A percentile compares a stretch with the other conserved stretches of the same genome.
Conservation (phyloP, 2,797 vertebrate species). For the Neostethus bicornis region DNA sequence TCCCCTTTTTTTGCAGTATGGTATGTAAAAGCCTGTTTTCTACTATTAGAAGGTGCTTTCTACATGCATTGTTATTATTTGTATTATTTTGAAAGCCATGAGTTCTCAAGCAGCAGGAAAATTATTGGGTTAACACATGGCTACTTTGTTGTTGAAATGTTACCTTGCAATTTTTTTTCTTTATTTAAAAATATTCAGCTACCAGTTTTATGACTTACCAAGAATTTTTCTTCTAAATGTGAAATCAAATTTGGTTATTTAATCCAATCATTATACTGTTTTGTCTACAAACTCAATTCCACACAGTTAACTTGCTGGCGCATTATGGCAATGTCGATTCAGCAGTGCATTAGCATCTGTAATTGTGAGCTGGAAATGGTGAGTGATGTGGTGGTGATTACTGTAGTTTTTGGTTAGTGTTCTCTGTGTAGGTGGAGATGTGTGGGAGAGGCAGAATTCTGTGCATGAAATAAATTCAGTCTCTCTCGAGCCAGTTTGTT, state of each 20-base stretch:
- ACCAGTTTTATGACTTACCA: constrained; percentile 53
- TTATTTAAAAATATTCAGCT: constrained; percentile 39
- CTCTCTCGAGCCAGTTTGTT: constrained; percentile 70
- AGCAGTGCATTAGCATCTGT: constrained; percentile 47
- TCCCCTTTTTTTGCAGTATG: no score
- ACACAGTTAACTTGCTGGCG: constrained; percentile 49
- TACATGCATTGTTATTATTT: no score
- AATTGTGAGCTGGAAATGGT: constrained; percentile 49
- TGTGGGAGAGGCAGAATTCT: constrained; percentile 81
- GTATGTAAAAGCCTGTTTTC: no score
- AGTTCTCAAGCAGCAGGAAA: neutral
- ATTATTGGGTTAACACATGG: neutral
- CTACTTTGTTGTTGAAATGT: neutral
- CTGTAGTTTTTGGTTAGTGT: constrained; percentile 69
- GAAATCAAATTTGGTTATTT: constrained; percentile 36
- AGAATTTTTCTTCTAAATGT: constrained; percentile 32
- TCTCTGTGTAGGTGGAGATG: constrained; percentile 79
- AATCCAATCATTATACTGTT: constrained; percentile 29
- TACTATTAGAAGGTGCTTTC: no score
- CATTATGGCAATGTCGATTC: constrained; percentile 49
- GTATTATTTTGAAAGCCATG: no score
- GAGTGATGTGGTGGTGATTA: constrained; percentile 69
- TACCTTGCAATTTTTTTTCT: constrained; percentile 18
- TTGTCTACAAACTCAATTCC: constrained; percentile 28
- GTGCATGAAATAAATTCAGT: constrained; percentile 80